Base-by-base conservation (phyloP, 2,113 vertebrate species). In the Bambusicola thoracicus region DNA sequence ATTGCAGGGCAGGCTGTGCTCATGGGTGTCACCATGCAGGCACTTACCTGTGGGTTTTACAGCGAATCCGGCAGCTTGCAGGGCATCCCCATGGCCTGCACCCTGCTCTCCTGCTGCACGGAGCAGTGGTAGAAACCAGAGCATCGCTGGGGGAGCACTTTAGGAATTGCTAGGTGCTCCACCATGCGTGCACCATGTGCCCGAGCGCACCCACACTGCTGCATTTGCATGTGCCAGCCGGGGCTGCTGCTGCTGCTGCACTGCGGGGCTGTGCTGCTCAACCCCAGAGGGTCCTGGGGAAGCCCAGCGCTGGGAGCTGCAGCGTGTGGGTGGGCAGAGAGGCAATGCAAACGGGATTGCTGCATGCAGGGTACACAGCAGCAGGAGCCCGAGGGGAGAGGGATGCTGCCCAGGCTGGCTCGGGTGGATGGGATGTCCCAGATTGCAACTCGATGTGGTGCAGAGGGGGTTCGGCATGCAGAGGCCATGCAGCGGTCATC, bases 51-150 rank as follows among this genome's bases (percentile, higher is more conserved):
- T 22, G 63, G 63, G 13, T 21, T 21, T 77, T 27, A 38, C 10
- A 5, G 3, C 0, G 11, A 2, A 2, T 41, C 32, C 0, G 0
- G 2, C 5, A 55, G 22, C 20, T 38, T 38, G 53, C 7, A 2
- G 8, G 1, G 16, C 49, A 2, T 11, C n/a, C 13, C n/a, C 1
- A 0, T 0, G n/a, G 68, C 18, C 44, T 48, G 13, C 7, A 36
- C 72, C 20, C 48, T 25, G 65, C 41, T 36, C 3, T 61, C 48
- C 61, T 3, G 1, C 30, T 1, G 21, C 59, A 15, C 8, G 46
- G 16, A 18, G 59, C 49, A 46, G 78, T 2, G 2, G 41, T 65
- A 43, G 44, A 66, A 5, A 49, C 44, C 7, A 0, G n/a, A 46
- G 41, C 12, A 68, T 10, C 48, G 40, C 34, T 3, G 8, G 43